These are phyloP conservation scores for Panagrolaimus sp. DNA, from an alignment of 1,140 invertebrate species.

Conservation along the genomic window DNA sequence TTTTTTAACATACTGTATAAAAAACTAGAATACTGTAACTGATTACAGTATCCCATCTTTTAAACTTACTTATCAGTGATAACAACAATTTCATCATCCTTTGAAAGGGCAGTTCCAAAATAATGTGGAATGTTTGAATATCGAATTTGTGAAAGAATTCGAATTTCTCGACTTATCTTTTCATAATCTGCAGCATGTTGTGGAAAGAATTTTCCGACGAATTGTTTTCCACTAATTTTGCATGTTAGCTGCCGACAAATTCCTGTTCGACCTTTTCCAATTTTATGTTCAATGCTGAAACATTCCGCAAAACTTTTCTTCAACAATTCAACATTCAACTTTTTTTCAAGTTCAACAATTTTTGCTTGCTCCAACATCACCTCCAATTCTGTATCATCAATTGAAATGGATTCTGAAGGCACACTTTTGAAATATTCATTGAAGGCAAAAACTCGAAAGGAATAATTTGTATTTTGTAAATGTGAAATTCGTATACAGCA, in stretches of 20 bases:
- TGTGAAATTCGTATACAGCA: slow-evolving; percentile 1
- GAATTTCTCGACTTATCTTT: neutral
- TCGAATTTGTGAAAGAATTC: neutral
- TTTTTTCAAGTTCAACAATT: neutral
- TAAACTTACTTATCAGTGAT: slow-evolving; percentile 13
- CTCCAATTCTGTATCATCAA: neutral
- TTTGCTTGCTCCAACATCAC: neutral
- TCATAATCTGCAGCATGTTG: neutral
- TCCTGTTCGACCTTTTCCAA: neutral
- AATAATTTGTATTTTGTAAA: neutral
- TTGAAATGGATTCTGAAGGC: neutral
- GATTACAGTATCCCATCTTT: neutral
- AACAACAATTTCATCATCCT: neutral
- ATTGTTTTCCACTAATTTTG: slow-evolving; percentile 10
- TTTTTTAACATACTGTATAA: neutral
- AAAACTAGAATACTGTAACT: neutral
- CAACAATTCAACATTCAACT: neutral
- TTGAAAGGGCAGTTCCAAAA: neutral
- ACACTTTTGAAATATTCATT: slow-evolving; percentile 13
- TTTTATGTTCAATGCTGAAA: slow-evolving; percentile 1
- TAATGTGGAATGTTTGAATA: neutral
- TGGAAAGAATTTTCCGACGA: slow-evolving; percentile 5
- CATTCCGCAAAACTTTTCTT: neutral
- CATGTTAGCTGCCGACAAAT: slow-evolving; percentile 1
- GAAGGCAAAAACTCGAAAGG: slow-evolving; percentile 1